phyloP scores from a whole-genome alignment of 2,888 invertebrate genomes.

The Coronaproctus castanopsis region DNA sequence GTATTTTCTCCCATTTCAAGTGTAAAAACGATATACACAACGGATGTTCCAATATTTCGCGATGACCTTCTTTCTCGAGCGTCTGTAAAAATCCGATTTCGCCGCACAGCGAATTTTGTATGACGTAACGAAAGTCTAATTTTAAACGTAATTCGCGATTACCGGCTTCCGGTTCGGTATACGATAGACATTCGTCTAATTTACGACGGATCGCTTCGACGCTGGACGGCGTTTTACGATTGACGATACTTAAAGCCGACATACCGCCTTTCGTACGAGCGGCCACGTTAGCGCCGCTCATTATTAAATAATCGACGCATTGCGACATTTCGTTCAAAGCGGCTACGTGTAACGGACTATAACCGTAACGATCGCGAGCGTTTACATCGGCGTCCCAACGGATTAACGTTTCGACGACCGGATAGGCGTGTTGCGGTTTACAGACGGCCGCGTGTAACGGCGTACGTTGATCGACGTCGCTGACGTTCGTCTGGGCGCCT shows the following conservation, averaged over 20 bases:
- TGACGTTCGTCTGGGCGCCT: constrained; percentile 54
- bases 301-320: constrained; percentile 64
- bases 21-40: constrained; percentile 70
- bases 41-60: constrained; percentile 66
- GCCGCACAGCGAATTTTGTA: constrained; percentile 62
- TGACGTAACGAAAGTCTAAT: constrained; percentile 57
- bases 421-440: constrained; percentile 60
- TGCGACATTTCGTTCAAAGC: constrained; percentile 65
- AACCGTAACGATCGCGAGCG: constrained; percentile 60
- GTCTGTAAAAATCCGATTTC: constrained; percentile 72
- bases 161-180: constrained; percentile 33
- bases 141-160: constrained; percentile 64
- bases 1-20: constrained; percentile 75
- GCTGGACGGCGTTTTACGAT: constrained; percentile 68
- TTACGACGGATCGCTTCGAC: constrained; percentile 63
- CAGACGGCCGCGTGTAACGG: constrained; percentile 66
- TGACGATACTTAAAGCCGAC: constrained; percentile 64
- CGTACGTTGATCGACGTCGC: constrained; percentile 60
- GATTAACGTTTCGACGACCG: constrained; percentile 52
- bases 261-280: constrained; percentile 71
- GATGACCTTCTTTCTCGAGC: constrained; percentile 72
- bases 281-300: constrained; percentile 72
- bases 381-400: constrained; percentile 66
- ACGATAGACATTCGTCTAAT: constrained; percentile 62
- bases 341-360: constrained; percentile 48